phyloP scores from a whole-genome alignment of 2,888 invertebrate species.

The Drosophila kanekoi region DNA sequence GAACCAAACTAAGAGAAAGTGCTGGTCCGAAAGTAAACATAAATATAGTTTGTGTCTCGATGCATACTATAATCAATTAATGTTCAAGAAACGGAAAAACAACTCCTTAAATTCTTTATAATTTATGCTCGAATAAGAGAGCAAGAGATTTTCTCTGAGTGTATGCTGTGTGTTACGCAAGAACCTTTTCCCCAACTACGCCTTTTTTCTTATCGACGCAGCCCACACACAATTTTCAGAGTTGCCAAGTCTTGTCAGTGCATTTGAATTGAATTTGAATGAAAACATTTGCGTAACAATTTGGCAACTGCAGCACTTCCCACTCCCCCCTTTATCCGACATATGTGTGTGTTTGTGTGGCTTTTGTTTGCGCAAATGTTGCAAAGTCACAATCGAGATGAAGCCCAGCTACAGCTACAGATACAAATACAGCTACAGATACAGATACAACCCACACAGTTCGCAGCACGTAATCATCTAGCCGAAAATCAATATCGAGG shows the following conservation, averaged over 20 bases:
- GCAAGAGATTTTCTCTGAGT: background rate
- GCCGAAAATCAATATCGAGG: conserved; percentile 63
- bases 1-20: too few species aligned
- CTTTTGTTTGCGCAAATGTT: conserved; percentile 47
- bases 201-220: background rate
- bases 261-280: conserved; percentile 63
- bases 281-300: conserved; percentile 76
- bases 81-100: too few species aligned
- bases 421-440: too few species aligned
- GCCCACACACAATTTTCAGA: conserved; percentile 5
- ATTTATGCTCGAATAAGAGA: too few species aligned
- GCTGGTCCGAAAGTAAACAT: too few species aligned
- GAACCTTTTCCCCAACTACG: background rate
- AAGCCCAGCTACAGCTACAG: conserved; percentile 16
- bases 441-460: conserved; percentile 12
- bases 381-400: conserved; percentile 45
- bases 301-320: conserved; percentile 59
- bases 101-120: too few species aligned
- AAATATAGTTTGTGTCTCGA: too few species aligned
- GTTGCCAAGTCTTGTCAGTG: conserved; percentile 32
- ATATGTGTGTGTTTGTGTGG: conserved; percentile 31
- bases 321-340: background rate
- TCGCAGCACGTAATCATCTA: conserved; percentile 49
- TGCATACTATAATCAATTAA: too few species aligned
- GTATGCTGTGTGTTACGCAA: conserved; percentile 36